phyloP scores from a whole-genome alignment of 1,140 invertebrate genomes.

The Brachionus manjavacas region DNA sequence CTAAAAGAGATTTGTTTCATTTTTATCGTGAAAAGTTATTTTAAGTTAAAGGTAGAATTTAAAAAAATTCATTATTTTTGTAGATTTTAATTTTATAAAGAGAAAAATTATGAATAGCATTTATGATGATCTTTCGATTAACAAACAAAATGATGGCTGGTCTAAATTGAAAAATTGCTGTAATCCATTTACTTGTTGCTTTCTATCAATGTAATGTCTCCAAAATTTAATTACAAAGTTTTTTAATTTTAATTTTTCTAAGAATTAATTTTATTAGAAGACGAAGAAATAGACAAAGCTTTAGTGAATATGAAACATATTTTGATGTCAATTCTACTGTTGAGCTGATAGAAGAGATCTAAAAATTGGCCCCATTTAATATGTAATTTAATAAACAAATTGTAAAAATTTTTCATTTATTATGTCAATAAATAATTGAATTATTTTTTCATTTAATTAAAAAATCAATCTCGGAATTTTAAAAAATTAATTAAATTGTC shows the following conservation, averaged over 20 bases:
- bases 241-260: neutral
- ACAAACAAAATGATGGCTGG: neutral
- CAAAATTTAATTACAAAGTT: neutral
- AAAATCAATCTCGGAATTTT: too few species aligned
- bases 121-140: conserved; percentile 6
- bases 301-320: conserved; percentile 36
- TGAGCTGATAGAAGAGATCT: neutral
- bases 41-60: neutral
- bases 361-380: neutral
- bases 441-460: too few species aligned
- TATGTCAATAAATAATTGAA: neutral
- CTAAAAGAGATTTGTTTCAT: neutral
- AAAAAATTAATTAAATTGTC: neutral
- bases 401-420: neutral
- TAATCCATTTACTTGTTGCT: neutral
- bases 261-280: neutral
- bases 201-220: neutral
- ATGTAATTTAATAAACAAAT: neutral
- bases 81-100: neutral
- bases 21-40: neutral
- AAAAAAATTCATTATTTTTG: neutral
- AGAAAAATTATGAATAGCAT: conserved; percentile 3
- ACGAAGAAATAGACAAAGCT: neutral
- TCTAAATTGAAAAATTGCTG: neutral
- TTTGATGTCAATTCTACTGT: neutral